Evolutionary conservation across 1,140 invertebrate species (phyloP).

Genomic region (Paramacrobiotus metropolitanus): DNA sequence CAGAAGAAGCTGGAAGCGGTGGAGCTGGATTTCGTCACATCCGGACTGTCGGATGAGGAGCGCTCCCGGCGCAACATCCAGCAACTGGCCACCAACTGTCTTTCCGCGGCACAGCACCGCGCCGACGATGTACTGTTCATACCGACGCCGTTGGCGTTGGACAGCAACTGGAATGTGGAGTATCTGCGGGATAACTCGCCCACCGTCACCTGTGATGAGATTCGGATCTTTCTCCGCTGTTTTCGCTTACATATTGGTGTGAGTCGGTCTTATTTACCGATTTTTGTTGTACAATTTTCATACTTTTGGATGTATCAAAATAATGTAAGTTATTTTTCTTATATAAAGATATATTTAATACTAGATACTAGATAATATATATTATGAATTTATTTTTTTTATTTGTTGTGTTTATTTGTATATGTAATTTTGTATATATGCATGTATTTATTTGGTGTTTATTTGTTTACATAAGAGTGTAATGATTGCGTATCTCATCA

Average conservation of each 20-base stretch:
- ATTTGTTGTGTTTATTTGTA: background rate
- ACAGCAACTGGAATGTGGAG: background rate
- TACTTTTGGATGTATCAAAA: no score
- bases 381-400: background rate
- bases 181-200: background rate
- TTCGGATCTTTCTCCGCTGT: background rate
- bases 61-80: background rate
- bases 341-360: no score
- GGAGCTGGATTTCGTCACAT: conserved; percentile 2
- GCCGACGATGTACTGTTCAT: background rate
- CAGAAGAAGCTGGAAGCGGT: conserved; percentile 2
- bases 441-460: background rate
- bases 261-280: background rate
- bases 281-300: background rate
- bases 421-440: background rate
- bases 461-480: no score
- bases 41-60: background rate
- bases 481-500: no score
- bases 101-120: background rate
- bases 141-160: background rate
- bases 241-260: background rate
- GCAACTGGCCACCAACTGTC: background rate
- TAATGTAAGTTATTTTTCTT: no score
- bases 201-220: background rate
- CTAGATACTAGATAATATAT: no score